Evolutionary conservation across 2,888 invertebrate genomes (phyloP).

Genomic region (Scaptomyza tumidula): DNA sequence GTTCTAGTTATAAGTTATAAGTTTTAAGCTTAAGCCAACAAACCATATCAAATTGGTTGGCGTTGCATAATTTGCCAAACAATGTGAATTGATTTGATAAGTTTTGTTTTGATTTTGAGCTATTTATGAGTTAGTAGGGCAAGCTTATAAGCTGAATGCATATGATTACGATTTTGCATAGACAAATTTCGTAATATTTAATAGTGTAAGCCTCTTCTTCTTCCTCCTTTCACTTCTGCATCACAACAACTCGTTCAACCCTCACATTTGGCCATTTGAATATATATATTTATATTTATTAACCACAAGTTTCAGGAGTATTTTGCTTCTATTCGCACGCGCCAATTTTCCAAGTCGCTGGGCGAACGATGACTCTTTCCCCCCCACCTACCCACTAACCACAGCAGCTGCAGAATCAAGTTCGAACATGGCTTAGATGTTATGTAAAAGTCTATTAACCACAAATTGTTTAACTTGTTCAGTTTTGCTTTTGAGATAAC

Average conservation of each 20-base stretch:
- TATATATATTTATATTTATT: conserved; percentile 31
- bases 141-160: conserved; percentile 14
- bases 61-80: conserved; percentile 22
- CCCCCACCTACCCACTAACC: background rate
- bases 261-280: conserved; percentile 40
- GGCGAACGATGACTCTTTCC: conserved; percentile 36
- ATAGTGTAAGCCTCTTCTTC: conserved; percentile 19
- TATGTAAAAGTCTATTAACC: conserved; percentile 73
- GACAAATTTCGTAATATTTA: conserved; percentile 13
- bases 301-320: conserved; percentile 46
- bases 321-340: conserved; percentile 59
- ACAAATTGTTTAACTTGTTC: conserved; percentile 28
- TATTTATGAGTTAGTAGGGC: conserved; percentile 12
- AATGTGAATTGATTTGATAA: conserved; percentile 22
- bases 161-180: conserved; percentile 43
- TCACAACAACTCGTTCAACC: conserved; percentile 46
- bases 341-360: conserved; percentile 78
- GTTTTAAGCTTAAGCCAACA: conserved; percentile 11
- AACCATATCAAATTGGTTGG: conserved; percentile 21
- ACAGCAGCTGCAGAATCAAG: background rate
- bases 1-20: conserved; percentile 6
- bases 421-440: conserved; percentile 56
- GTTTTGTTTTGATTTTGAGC: conserved; percentile 29
- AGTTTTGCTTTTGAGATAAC: conserved; percentile 37
- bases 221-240: conserved; percentile 67